Evolutionary conservation across 2,113 vertebrate genomes (phyloP).

Genomic region (Erpornis zantholeuca): DNA sequence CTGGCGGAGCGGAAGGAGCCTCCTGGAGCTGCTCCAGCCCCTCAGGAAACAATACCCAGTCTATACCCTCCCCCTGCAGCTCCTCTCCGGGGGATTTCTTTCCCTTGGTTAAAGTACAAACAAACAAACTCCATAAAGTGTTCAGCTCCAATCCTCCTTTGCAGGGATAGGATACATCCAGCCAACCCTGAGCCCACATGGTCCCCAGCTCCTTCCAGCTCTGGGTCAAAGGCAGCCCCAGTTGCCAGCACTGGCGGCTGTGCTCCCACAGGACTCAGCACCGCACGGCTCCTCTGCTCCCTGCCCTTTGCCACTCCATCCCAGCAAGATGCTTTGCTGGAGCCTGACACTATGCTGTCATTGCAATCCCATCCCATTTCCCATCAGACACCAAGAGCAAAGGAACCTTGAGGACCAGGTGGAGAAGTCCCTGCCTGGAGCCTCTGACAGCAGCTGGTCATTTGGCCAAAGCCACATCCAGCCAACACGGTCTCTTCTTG

Average conservation of each 20-base stretch:
- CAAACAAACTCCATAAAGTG: slow-evolving; percentile 18
- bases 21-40: slow-evolving; percentile 40
- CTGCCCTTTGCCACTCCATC: background rate
- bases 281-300: rapidly evolving
- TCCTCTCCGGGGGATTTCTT: slow-evolving; percentile 39
- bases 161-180: background rate
- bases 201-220: background rate
- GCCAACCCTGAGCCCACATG: background rate
- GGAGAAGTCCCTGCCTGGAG: background rate
- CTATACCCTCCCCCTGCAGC: slow-evolving; percentile 11
- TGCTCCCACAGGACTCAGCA: background rate
- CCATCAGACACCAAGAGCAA: rapidly evolving
- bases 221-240: background rate
- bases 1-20: background rate
- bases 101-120: slow-evolving; percentile 36
- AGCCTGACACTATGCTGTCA: background rate
- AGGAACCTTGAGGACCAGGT: background rate
- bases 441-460: rapidly evolving
- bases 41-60: slow-evolving; percentile 31
- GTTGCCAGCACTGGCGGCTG: rapidly evolving
- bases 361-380: background rate
- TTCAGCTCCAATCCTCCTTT: background rate
- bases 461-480: background rate
- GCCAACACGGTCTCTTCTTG: background rate
- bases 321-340: background rate